phyloP scores from a whole-genome alignment of 2,888 invertebrate species.

The Xanthostigma xanthostigma region DNA sequence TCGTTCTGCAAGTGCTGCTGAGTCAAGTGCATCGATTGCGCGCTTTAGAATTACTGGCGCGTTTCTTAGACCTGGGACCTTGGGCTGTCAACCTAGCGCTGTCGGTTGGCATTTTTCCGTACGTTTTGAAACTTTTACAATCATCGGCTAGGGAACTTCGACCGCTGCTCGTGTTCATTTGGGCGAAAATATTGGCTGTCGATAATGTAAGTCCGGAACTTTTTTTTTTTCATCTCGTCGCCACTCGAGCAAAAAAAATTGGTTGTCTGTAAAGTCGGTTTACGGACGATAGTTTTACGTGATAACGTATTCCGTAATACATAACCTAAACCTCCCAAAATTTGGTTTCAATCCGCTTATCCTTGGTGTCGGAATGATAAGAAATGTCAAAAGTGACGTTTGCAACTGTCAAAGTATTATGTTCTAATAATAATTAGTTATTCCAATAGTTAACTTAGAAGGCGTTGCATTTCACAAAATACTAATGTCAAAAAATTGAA shows the following conservation, averaged over 20 bases:
- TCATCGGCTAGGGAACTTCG: slow-evolving; percentile 85
- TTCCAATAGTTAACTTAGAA: no score
- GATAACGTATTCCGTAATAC: no score
- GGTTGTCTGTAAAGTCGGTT: no score
- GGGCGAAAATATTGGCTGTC: slow-evolving; percentile 96
- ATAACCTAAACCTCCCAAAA: no score
- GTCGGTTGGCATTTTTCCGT: slow-evolving; percentile 97
- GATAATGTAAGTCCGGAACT: slow-evolving; percentile 56
- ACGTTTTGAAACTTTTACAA: slow-evolving; percentile 91
- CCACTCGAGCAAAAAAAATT: neutral
- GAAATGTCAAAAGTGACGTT: no score
- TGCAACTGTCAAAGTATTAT: no score
- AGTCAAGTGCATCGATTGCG: slow-evolving; percentile 79
- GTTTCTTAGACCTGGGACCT: slow-evolving; percentile 87
- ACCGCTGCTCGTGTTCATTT: slow-evolving; percentile 89
- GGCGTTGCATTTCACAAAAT: no score
- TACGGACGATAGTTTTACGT: no score
- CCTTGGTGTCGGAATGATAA: no score
- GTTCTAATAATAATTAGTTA: no score
- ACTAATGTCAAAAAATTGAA: no score
- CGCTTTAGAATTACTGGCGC: slow-evolving; percentile 84
- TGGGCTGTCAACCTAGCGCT: slow-evolving; percentile 94
- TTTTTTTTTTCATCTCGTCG: neutral
- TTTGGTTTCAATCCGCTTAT: no score
- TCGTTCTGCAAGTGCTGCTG: slow-evolving; percentile 76